phyloP scores from a whole-genome alignment of 2,113 vertebrate genomes.

The Hipposideros armiger region DNA sequence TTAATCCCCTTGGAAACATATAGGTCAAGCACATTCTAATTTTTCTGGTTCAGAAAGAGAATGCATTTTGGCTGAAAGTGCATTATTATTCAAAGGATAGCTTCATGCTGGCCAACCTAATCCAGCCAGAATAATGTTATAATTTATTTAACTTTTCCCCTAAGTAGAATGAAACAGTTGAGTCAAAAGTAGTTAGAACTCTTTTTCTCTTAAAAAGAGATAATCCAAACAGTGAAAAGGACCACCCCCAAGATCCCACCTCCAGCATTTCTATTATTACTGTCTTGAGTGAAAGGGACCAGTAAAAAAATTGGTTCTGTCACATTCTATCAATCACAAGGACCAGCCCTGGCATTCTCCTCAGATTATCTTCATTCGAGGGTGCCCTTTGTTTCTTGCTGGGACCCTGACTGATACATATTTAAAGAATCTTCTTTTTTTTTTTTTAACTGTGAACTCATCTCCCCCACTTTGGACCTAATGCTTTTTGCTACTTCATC shows the following conservation, averaged over 20 bases:
- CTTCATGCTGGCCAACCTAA: not conserved
- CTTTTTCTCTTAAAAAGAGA: constrained; percentile 56
- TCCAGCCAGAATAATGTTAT: constrained; percentile 38
- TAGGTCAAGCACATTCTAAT: constrained; percentile 36
- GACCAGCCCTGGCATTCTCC: not conserved
- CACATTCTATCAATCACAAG: not conserved
- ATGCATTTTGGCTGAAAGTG: constrained; percentile 41
- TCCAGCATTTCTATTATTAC: not conserved
- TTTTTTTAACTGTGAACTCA: not conserved
- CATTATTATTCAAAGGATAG: constrained; percentile 52
- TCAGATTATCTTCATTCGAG: not conserved
- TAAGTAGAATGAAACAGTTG: constrained; percentile 28
- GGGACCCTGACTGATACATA: not conserved
- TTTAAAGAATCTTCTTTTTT: not conserved
- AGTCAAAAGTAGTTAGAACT: not conserved
- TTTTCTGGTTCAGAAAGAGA: constrained; percentile 48
- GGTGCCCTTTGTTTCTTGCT: not conserved
- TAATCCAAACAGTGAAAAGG: constrained; percentile 40
- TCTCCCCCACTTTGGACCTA: not conserved
- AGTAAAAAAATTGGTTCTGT: not conserved
- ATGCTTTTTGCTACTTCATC: not conserved
- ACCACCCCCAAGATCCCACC: not conserved
- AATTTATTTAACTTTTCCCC: constrained; percentile 13
- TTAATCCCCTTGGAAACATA: constrained; percentile 58
- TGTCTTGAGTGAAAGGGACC: not conserved